These are phyloP conservation scores for Contarinia nasturtii DNA, from an alignment of 1,140 invertebrate genomes.

Conservation along the genomic window DNA sequence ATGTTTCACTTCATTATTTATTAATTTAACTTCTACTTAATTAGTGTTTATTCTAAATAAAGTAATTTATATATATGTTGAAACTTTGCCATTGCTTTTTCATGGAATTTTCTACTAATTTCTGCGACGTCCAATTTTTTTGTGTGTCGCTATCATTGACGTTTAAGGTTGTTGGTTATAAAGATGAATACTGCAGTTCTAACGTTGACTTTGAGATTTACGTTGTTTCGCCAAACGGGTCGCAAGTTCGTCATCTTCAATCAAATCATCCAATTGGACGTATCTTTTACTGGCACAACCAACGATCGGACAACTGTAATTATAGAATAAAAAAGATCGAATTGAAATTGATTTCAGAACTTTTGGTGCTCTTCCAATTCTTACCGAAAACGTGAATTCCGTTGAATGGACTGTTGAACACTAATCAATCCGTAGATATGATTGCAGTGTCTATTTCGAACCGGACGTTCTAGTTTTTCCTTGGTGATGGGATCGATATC, in stretches of 20 bases:
- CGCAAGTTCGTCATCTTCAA: not conserved
- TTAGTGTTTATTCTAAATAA: no score
- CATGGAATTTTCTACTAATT: no score
- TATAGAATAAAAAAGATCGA: not conserved
- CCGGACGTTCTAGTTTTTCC: not conserved
- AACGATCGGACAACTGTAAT: not conserved
- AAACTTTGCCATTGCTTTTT: no score
- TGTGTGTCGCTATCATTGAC: no score
- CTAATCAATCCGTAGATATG: not conserved
- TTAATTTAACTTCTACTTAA: no score
- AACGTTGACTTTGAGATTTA: no score
- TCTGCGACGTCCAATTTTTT: no score
- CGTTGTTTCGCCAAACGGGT: not conserved
- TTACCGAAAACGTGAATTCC: not conserved
- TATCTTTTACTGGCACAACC: not conserved
- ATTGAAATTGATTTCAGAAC: not conserved
- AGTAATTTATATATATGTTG: no score
- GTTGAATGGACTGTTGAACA: not conserved
- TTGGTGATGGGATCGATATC: conserved; percentile 1
- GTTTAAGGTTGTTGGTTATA: no score
- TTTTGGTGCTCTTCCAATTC: no score
- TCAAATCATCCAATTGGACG: not conserved
- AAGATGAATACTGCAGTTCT: no score
- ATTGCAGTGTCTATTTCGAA: not conserved
- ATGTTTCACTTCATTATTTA: no score